Percentiles rank a stretch among this genome's conserved stretches.
Evolutionary conservation across 2,888 invertebrate genomes (phyloP).

Genomic region (Calliphora vomitoria): DNA sequence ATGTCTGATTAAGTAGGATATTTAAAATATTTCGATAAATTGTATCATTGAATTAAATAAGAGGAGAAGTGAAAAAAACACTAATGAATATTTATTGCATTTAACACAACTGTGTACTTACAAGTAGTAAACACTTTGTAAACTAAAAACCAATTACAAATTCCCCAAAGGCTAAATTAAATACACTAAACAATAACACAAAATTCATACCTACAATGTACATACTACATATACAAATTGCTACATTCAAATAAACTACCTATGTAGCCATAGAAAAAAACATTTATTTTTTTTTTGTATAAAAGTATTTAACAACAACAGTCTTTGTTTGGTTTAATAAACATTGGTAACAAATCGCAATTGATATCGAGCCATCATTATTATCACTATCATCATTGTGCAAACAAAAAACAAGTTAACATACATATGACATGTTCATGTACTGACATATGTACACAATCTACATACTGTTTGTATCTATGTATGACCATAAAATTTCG

Average conservation of each 20-base stretch:
- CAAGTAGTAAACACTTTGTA: slow-evolving; percentile 22
- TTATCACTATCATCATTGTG: slow-evolving; percentile 25
- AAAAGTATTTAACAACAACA: background rate
- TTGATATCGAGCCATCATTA: slow-evolving; percentile 45
- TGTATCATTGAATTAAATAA: background rate
- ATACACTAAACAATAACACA: slow-evolving; percentile 25
- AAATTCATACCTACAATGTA: background rate
- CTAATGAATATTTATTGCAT: slow-evolving; percentile 34
- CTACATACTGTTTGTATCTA: background rate
- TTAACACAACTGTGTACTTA: slow-evolving; percentile 22
- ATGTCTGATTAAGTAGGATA: background rate
- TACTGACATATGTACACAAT: background rate
- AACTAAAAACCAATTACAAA: slow-evolving; percentile 56
- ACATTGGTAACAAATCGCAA: slow-evolving; percentile 46
- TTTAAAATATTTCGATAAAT: background rate
- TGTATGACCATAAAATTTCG: slow-evolving; percentile 33
- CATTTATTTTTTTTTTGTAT: background rate
- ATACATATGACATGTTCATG: background rate
- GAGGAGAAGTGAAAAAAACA: background rate
- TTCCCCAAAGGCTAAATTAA: slow-evolving; percentile 42
- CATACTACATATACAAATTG: background rate
- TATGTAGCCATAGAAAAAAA: too few relatives aligned
- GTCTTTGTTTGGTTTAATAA: slow-evolving; percentile 20
- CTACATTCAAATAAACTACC: too few relatives aligned
- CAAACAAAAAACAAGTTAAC: background rate